These are phyloP conservation scores for Halictus quadricinctus DNA, from an alignment of 2,888 invertebrate genomes.

Conservation along the genomic window DNA sequence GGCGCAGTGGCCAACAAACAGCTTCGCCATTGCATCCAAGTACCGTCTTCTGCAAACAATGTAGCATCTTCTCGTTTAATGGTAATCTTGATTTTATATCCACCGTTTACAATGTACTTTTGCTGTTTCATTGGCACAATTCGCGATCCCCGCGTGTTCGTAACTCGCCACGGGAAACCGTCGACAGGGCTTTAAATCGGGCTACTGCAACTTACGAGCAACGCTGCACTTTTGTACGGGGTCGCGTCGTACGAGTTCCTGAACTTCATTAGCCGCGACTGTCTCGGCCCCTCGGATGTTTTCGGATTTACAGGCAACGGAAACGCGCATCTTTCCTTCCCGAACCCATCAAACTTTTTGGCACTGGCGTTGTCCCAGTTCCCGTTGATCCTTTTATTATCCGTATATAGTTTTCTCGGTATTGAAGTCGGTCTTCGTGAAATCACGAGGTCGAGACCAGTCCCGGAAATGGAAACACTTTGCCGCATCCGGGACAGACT, in stretches of 20 bases:
- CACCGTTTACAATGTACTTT: neutral
- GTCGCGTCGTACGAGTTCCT: neutral
- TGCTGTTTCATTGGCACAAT: neutral
- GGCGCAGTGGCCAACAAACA: neutral
- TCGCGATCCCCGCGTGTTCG: neutral
- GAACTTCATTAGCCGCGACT: slow-evolving; percentile 17
- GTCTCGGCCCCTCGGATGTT: slow-evolving; percentile 24
- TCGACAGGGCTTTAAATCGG: neutral
- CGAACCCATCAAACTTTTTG: slow-evolving; percentile 51
- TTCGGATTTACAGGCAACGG: slow-evolving; percentile 40
- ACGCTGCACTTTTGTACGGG: slow-evolving; percentile 10
- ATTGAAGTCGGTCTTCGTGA: slow-evolving; percentile 51
- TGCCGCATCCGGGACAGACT: slow-evolving; percentile 17
- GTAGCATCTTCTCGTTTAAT: neutral
- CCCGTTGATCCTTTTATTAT: slow-evolving; percentile 54
- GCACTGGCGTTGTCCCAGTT: slow-evolving; percentile 46
- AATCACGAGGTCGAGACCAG: slow-evolving; percentile 37
- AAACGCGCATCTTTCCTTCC: slow-evolving; percentile 36
- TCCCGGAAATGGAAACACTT: slow-evolving; percentile 45
- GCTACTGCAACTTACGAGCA: slow-evolving; percentile 13
- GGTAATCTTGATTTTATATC: neutral
- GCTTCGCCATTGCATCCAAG: neutral
- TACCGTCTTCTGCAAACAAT: neutral
- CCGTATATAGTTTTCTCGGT: slow-evolving; percentile 38
- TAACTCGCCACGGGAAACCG: slow-evolving; percentile 1